Conservation (phyloP, 2,888 invertebrate species). For the Microdon myrmicae region DNA sequence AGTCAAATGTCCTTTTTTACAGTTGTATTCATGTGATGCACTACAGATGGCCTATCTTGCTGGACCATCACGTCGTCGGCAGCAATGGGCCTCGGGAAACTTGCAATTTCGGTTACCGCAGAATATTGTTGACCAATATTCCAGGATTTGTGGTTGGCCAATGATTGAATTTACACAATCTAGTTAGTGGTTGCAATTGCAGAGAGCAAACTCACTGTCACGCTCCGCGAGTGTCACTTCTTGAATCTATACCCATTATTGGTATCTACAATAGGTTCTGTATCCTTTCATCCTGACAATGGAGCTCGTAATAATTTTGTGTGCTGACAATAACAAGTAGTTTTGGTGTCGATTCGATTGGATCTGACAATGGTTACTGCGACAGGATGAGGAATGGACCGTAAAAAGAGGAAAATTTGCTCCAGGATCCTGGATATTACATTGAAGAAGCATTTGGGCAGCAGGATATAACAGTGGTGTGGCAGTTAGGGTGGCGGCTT, state of each 20-base stretch:
- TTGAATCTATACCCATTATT: conserved; percentile 24
- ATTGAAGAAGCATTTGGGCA: no score
- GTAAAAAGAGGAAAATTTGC: no score
- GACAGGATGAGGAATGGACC: no score
- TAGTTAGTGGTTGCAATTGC: conserved; percentile 47
- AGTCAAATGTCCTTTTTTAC: neutral
- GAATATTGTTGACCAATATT: conserved; percentile 50
- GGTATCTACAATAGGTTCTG: neutral
- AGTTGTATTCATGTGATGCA: neutral
- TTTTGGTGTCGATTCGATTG: conserved; percentile 49
- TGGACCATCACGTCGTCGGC: conserved; percentile 27
- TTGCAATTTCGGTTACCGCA: conserved; percentile 37
- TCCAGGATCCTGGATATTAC: no score
- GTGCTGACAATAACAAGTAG: conserved; percentile 9
- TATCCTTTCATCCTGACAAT: conserved; percentile 6
- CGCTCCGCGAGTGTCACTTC: conserved; percentile 1
- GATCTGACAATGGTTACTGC: no score
- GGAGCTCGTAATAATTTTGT: conserved; percentile 40
- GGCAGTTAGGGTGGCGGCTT: no score
- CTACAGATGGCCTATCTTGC: conserved; percentile 5
- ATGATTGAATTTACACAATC: conserved; percentile 53
- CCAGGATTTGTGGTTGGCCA: conserved; percentile 41
- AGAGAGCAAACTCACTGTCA: conserved; percentile 35
- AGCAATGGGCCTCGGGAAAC: conserved; percentile 16
- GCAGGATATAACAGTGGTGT: no score